Percentiles rank a stretch among this genome's conserved stretches.
These are phyloP conservation scores for Lycodopsis pacificus DNA, from an alignment of 2,797 vertebrate genomes.

Conservation along the genomic window DNA sequence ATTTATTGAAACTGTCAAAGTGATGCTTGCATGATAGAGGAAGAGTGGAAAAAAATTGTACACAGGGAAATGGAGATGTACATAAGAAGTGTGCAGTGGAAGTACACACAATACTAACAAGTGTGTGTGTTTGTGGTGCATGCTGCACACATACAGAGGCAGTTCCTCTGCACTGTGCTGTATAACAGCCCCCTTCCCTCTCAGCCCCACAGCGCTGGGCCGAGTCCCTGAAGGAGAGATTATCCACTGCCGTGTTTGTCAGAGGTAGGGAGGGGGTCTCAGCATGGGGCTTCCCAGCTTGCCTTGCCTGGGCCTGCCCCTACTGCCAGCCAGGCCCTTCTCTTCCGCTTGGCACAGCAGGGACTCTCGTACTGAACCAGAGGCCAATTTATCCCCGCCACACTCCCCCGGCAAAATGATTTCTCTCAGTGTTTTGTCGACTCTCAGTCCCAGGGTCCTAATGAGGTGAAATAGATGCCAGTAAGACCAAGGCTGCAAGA, in stretches of 20 bases:
- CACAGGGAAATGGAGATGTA: conserved; percentile 24
- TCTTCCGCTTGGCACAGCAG: conserved; percentile 85
- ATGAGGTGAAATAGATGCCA: conserved; percentile 84
- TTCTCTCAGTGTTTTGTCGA: conserved; percentile 73
- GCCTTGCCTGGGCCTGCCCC: conserved; percentile 87
- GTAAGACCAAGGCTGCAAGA: conserved; percentile 71
- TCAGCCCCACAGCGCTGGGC: conserved; percentile 80
- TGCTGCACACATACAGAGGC: conserved; percentile 59
- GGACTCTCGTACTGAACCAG: conserved; percentile 79
- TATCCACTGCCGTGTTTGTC: conserved; percentile 86
- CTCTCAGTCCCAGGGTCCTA: conserved; percentile 82
- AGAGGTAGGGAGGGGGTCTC: conserved; percentile 83
- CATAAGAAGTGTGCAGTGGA: conserved; percentile 20
- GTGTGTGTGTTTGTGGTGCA: conserved; percentile 47
- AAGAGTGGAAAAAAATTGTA: conserved; percentile 1
- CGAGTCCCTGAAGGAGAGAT: conserved; percentile 82
- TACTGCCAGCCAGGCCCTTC: conserved; percentile 82
- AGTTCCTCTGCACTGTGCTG: conserved; percentile 72
- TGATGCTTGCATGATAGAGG: conserved; percentile 8
- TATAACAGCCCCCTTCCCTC: conserved; percentile 75
- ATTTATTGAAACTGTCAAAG: conserved; percentile 44
- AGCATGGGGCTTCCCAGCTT: conserved; percentile 76
- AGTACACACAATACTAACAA: conserved; percentile 49
- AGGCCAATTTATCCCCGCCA: conserved; percentile 82
- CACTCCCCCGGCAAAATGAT: conserved; percentile 75